Base-by-base conservation (phyloP, 2,113 vertebrate species). In the Eubucco bourcierii region DNA sequence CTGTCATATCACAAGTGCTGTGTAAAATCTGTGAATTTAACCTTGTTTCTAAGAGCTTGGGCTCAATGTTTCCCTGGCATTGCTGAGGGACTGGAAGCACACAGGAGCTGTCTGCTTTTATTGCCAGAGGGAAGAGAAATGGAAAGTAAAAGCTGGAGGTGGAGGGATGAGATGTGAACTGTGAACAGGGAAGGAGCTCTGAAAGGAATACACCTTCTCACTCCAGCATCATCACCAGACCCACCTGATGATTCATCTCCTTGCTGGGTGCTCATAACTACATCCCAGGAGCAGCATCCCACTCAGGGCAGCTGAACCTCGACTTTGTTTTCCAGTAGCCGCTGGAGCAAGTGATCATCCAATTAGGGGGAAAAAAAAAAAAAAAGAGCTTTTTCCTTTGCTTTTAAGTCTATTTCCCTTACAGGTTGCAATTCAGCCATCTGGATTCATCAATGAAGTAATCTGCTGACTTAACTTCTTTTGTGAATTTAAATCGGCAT, bases 401-500 rank as follows among this genome's bases (percentile, higher is more conserved):
- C 59, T 79, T 76, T 79, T 17, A 61, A 78, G 66, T 39, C 50
- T 29, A n/a, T 29, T 28, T 84, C 5, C 14, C 27, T n/a, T 46
- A 4, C 27, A 44, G 39, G 29, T 50, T 46, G 44, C 3, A 0
- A 16, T 70, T 77, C 41, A 60, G 41, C 29, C 0, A 0, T n/a
- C 56, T 56, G 72, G 41, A 56, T 61, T 72, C 65, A 56, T 14
- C 0, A 0, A 27, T 29, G 24, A 83, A 90, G 34, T 73, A 29
- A n/a, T 21, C 50, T 64, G 41, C 53, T 34, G 58, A 25, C 63
- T 41, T 66, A 79, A 63, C 16, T 53, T 61, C 0, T 9, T 55
- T 52, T 58, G 59, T 50, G 72, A 77, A 53, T 47, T 76, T 46
- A n/a, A 55, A 60, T 4, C 12, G 46, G 17, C 33, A 63, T 6